Evolutionary conservation across 2,888 invertebrate genomes (phyloP).

Genomic region (Eristalis tenax): DNA sequence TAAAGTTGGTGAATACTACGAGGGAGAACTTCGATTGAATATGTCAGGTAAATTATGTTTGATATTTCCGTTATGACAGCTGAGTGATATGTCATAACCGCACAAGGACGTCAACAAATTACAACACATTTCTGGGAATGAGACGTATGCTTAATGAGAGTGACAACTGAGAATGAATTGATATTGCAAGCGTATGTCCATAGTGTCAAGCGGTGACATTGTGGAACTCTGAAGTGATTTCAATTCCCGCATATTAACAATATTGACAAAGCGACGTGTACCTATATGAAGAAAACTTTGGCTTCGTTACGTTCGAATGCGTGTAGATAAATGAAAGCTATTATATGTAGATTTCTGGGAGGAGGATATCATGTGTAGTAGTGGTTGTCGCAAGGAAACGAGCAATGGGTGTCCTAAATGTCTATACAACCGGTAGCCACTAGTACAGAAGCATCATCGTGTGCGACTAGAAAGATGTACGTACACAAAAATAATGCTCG

Average conservation of each 20-base stretch:
- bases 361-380: too few relatives aligned
- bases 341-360: too few relatives aligned
- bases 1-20: conserved; percentile 92
- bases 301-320: neutral
- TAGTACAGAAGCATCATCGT: too few relatives aligned
- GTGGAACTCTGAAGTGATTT: conserved; percentile 30
- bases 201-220: neutral
- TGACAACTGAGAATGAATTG: neutral
- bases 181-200: neutral
- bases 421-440: too few relatives aligned
- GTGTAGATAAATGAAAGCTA: conserved; percentile 10
- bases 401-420: too few relatives aligned
- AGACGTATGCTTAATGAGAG: conserved; percentile 25
- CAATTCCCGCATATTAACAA: conserved; percentile 17
- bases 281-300: conserved; percentile 2
- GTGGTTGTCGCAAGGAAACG: too few relatives aligned
- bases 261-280: conserved; percentile 41
- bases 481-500: too few relatives aligned
- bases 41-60: conserved; percentile 85
- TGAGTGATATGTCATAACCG: conserved; percentile 22
- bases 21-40: conserved; percentile 90
- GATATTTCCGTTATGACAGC: conserved; percentile 25
- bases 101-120: conserved; percentile 27
- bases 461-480: too few relatives aligned
- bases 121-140: neutral